Conservation (phyloP, 2,888 invertebrate genomes). For the Cotesia congregata region DNA sequence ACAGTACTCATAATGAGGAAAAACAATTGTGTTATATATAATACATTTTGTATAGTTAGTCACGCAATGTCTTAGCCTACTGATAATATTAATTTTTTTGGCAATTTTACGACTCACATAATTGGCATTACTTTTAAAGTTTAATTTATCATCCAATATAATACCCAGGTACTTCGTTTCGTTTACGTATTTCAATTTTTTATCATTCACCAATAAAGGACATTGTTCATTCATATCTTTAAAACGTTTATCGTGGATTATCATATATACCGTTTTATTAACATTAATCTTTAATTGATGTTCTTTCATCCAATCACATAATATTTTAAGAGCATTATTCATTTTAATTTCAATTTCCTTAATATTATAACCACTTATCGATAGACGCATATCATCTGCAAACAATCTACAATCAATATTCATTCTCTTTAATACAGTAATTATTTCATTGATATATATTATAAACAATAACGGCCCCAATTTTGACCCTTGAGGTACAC, state of each 20-base stretch:
- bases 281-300: constrained; percentile 4
- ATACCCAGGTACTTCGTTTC: constrained; percentile 5
- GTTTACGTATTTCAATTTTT: not conserved
- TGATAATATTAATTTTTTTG: not conserved
- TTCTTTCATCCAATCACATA: not conserved
- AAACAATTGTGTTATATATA: constrained; percentile 4
- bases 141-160: not conserved
- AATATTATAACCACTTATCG: constrained; percentile 26
- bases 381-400: constrained; percentile 39
- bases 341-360: constrained; percentile 20
- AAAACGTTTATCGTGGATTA: not conserved
- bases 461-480: constrained; percentile 39
- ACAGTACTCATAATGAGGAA: not conserved
- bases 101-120: not conserved
- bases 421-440: constrained; percentile 8
- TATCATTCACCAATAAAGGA: not conserved
- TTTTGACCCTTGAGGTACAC: constrained; percentile 38
- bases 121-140: not conserved
- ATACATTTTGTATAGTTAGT: not conserved
- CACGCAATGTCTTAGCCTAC: not conserved
- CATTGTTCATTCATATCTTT: no score
- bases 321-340: not conserved
- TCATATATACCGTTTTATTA: not conserved
- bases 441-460: constrained; percentile 37
- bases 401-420: constrained; percentile 30